Evolutionary conservation across 2,113 vertebrate genomes (phyloP), one percentile per base, ranked within the genome.

Genomic region (Colinus virginianus): DNA sequence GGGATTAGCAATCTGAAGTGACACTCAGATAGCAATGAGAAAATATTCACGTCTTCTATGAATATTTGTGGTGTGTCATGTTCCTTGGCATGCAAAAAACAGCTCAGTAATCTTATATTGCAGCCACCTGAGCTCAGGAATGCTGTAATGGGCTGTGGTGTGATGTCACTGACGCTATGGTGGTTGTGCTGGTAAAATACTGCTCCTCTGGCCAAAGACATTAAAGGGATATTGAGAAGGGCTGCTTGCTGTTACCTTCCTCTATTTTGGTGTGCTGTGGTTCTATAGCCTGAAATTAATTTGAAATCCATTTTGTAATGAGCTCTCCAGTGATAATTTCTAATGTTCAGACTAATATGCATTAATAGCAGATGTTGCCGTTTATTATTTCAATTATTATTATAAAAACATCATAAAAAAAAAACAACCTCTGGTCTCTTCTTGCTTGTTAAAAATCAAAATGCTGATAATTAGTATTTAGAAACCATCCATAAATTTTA

Each of bases 281-380:
- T 66, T 93, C 46, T 81, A 58, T 80, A 48, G 83, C 94, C 84
- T 78, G 82, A 95, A 94, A 94, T 94, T 19, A 78, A 20, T 69
- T 87, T 82, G 78, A 91, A 96, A 91, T 79, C 8, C 7, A 28
- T 84, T 79, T 82, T 92, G 38, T 71, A 93, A 94, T 75, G 58
- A 76, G 76, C 51, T 68, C 30, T 64, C 46, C 9, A 40, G n/a
- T 51, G 63, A 63, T 91, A 78, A 76, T 75, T 93, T 84, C 46
- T 59, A 78, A 78, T 21, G 22, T 84, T 91, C 45, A 55, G 49
- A 63, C 30, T 94, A 89, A 63, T 48, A 87, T 32, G 30, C 36
- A 21, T 53, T 71, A 68, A 75, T 14, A 61, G 78, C 53, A 75
- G 58, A 74, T 67, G 32, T 69, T 43, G 28, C 36, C 62, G 22